Evolutionary conservation across 2,113 vertebrate species (phyloP), one percentile per base, ranked within the genome.

Genomic region (Struthio camelus): DNA sequence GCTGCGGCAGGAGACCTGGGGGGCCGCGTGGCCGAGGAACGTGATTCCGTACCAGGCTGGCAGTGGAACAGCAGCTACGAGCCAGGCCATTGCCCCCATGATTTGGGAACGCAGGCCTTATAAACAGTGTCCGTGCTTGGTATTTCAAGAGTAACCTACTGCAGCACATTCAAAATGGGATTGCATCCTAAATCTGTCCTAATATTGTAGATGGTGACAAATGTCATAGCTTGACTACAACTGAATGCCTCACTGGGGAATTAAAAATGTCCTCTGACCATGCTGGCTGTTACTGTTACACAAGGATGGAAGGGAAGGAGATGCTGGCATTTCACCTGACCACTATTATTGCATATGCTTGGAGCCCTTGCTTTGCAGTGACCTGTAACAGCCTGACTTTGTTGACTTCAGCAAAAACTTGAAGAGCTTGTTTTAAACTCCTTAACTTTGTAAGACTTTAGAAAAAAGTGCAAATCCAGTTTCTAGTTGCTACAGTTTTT

Each of bases 21-120:
- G 48, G 66, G 69, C 70, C 83, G 93, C 87, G 58, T 0, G 6
- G 58, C 94, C 95, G 77, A 95, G 77, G 77, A 66, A 51, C 82
- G 80, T 28, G 34, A 46, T 77, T 89, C 86, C 80, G 69, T 84
- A 75, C 61, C 92, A 84, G 65, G 51, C 80, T 48, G 83, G 90
- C 76, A 38, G 90, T 96, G 94, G 90, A 93, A 38, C 28, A 53
- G n/a, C 61, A 94, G 83, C 87, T 93, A 92, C 95, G 90, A 94
- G 70, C 53, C 66, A 66, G 67, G n/a, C 90, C 70, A 67, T 83
- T 70, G 27, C 78, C 36, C 56, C 20, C 44, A 58, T 94, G 89
- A 64, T 95, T 80, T 40, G 78, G 89, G 73, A 94, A 81, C 30
- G 9, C 44, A 51, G 70, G 20, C 83, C 69, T 79, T 84, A 67